A percentile compares a stretch with the other conserved stretches of the same genome.
phyloP scores from a whole-genome alignment of 2,888 invertebrate species.

The Melinopterus prodromus region DNA sequence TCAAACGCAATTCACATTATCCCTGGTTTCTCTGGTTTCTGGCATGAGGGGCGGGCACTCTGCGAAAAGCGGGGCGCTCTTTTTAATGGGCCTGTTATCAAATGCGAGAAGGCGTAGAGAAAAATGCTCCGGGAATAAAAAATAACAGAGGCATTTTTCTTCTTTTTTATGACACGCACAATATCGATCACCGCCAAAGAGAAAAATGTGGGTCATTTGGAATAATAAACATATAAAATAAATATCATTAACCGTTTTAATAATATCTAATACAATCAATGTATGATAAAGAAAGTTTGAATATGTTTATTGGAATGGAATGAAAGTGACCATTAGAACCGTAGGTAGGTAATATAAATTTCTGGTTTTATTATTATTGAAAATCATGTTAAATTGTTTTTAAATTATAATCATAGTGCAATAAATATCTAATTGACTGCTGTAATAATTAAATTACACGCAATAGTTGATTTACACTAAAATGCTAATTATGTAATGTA shows the following conservation, averaged over 20 bases:
- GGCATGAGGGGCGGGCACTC: background rate
- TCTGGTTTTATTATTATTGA: background rate
- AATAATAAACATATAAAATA: too few species aligned
- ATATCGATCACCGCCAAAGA: background rate
- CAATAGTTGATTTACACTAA: background rate
- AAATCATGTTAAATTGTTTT: background rate
- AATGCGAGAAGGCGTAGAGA: background rate
- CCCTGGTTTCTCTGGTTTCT: background rate
- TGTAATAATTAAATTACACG: background rate
- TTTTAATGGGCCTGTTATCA: background rate
- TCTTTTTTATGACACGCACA: background rate
- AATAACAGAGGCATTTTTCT: background rate
- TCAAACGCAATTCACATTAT: background rate
- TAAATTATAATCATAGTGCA: background rate
- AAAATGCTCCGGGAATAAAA: background rate
- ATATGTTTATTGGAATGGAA: too few species aligned
- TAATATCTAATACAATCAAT: too few species aligned
- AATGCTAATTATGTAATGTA: background rate
- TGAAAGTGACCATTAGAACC: too few species aligned
- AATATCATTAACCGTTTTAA: too few species aligned
- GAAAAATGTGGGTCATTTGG: background rate
- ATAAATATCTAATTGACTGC: background rate
- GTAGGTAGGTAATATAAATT: too few species aligned
- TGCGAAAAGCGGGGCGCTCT: background rate
- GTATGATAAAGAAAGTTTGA: too few species aligned